These are phyloP conservation scores for Lethenteron camtschaticum DNA, from an alignment of 2,113 vertebrate species.

Conservation along the genomic window DNA sequence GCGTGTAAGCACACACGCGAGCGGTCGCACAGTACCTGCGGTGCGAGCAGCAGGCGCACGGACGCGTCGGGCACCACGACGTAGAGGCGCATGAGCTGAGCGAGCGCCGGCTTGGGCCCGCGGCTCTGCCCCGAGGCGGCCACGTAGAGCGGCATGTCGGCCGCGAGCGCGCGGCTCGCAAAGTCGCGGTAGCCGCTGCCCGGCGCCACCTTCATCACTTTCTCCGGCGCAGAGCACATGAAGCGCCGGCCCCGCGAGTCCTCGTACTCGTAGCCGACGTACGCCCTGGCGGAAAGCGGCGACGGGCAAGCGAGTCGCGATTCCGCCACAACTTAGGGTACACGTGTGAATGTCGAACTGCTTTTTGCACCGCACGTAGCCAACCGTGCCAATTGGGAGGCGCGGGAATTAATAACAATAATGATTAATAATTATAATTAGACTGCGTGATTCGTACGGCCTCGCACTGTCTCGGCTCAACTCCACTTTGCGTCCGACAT, in stretches of 20 bases:
- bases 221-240: constrained; percentile 80
- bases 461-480: too few relatives aligned
- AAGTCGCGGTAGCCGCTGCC: constrained; percentile 79
- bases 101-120: constrained; percentile 67
- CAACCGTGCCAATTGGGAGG: too few relatives aligned
- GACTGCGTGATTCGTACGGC: not conserved
- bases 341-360: too few relatives aligned
- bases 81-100: constrained; percentile 71
- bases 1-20: not conserved
- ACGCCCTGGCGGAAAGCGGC: constrained; percentile 34
- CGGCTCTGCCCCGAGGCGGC: constrained; percentile 69
- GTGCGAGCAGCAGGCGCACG: constrained; percentile 57
- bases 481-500: too few relatives aligned
- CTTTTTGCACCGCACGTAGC: too few relatives aligned
- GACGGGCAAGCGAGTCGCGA: too few relatives aligned
- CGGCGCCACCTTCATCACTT: constrained; percentile 64
- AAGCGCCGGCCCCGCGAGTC: constrained; percentile 72
- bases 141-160: constrained; percentile 88
- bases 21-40: constrained; percentile 40
- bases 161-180: constrained; percentile 62
- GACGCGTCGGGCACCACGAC: constrained; percentile 76
- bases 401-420: too few relatives aligned
- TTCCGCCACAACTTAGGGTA: too few relatives aligned
- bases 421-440: not conserved
- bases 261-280: constrained; percentile 92